Base-by-base conservation (phyloP, 2,113 vertebrate species). In the Polypterus bichir region DNA sequence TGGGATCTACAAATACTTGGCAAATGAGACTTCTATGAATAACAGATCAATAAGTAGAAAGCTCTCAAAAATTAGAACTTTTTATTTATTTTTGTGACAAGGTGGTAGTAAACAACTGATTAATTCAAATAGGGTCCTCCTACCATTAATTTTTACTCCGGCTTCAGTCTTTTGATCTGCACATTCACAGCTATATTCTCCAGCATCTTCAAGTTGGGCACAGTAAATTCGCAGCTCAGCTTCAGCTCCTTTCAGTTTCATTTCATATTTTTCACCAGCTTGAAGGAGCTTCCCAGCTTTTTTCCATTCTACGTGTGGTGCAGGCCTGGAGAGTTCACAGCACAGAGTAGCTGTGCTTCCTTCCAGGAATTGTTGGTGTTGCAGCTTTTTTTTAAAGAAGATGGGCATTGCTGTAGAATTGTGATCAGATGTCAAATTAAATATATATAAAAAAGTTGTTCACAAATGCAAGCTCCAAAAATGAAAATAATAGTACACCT, bases 291-390 rank as follows among this genome's bases (percentile, higher is more conserved):
- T 55, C 0, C 69, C 74, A 3, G 77, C 83, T 6, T 75, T 87
- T 66, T 72, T 85, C 92, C 93, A 97, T 51, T 84, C 81, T 54
- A 93, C 85, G 0, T 81, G 74, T 0, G 78, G 65, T 0, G 73
- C 87, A n/a, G 86, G 69, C 6, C 89, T 89, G 4, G 88, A 92
- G 59, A 96, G 82, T 66, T 84, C 66, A 52, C 92, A 95, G 44
- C 58, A 76, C 62, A 95, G 69, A 0, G 76, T 86, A 54, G 85
- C 74, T 61, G 69, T 73, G 11, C 68, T 75, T 7, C 81, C 88
- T 61, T 91, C 88, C 57, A 82, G 80, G 47, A 70, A 73, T 56
- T 88, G 81, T 69, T 79, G 79, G 3, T 81, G 84, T 49, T 74
- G 73, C 56, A 92, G 80, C 66, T 83, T 81, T 65, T 44, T 67